Evolutionary conservation across 2,113 vertebrate genomes (phyloP).

Genomic region (Pterocles gutturalis): DNA sequence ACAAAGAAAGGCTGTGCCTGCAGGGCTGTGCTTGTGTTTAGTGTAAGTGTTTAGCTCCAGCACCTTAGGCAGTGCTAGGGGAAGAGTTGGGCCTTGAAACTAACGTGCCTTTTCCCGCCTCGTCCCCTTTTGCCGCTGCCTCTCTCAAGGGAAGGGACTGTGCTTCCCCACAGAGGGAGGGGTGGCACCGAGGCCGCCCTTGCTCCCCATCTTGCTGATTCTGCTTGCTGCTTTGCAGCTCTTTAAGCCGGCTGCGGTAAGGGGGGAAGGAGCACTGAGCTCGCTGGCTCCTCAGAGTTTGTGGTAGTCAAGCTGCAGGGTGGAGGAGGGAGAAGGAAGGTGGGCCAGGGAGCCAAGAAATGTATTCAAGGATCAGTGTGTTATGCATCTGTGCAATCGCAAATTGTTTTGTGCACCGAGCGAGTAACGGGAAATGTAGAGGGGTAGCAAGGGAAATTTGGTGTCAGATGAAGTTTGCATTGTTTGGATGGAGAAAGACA

Average conservation of each 20-base stretch:
- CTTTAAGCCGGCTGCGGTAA: rapidly evolving
- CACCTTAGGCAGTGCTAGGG: background rate
- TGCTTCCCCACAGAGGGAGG: rapidly evolving
- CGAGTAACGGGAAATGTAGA: rapidly evolving
- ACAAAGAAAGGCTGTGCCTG: background rate
- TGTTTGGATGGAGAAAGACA: background rate
- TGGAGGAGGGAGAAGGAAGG: background rate
- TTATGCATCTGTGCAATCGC: background rate
- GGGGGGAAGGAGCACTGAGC: background rate
- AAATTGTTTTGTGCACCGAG: background rate
- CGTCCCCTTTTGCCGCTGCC: rapidly evolving
- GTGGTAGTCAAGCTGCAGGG: background rate
- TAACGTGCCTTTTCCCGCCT: background rate
- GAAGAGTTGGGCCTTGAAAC: background rate
- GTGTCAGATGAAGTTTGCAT: background rate
- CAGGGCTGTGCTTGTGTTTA: background rate
- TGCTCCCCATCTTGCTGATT: rapidly evolving
- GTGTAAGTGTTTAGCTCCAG: background rate
- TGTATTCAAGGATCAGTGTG: background rate
- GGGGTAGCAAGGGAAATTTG: background rate
- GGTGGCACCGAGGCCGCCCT: background rate
- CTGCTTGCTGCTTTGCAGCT: background rate
- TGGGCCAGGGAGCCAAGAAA: background rate
- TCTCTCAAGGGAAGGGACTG: rapidly evolving
- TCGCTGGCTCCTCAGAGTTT: rapidly evolving